A percentile compares a stretch with the other conserved stretches of the same genome.
Evolutionary conservation across 2,113 vertebrate genomes (phyloP).

Genomic region (Dermatemys mawii): DNA sequence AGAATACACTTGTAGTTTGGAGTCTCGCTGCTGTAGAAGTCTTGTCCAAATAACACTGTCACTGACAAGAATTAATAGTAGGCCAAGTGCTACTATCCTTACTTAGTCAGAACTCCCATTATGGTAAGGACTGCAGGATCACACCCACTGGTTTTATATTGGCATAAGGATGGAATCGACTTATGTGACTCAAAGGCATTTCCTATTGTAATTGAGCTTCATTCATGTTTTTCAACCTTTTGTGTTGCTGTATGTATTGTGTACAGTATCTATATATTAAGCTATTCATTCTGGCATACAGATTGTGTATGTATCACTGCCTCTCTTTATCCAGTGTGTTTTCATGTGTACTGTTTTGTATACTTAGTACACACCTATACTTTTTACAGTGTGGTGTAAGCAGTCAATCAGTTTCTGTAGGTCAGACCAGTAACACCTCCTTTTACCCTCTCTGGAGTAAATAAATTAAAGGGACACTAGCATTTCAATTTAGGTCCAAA

Average conservation of each 20-base stretch:
- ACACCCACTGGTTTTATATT: not conserved
- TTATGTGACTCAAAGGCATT: not conserved
- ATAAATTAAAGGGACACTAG: slow-evolving; percentile 14
- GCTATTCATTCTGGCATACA: no score
- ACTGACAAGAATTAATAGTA: slow-evolving; percentile 27
- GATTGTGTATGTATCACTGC: not conserved
- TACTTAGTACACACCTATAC: slow-evolving; percentile 43
- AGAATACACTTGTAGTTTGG: not conserved
- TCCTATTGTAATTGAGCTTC: not conserved
- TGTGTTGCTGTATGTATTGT: not conserved
- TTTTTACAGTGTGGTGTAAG: not conserved
- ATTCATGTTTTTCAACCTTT: not conserved
- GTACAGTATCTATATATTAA: not conserved
- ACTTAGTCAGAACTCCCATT: slow-evolving; percentile 19
- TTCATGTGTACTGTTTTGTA: fast-evolving
- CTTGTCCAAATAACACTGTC: not conserved
- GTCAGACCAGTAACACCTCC: not conserved
- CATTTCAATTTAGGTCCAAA: not conserved
- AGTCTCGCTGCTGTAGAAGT: not conserved
- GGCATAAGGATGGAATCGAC: not conserved
- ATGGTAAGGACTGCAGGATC: slow-evolving; percentile 31
- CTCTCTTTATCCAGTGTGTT: not conserved
- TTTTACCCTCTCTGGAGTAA: slow-evolving; percentile 27
- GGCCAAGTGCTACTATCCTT: slow-evolving; percentile 4
- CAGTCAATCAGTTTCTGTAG: slow-evolving; percentile 43